phyloP scores from a whole-genome alignment of 2,888 invertebrate genomes.

The Endotricha flammealis region DNA sequence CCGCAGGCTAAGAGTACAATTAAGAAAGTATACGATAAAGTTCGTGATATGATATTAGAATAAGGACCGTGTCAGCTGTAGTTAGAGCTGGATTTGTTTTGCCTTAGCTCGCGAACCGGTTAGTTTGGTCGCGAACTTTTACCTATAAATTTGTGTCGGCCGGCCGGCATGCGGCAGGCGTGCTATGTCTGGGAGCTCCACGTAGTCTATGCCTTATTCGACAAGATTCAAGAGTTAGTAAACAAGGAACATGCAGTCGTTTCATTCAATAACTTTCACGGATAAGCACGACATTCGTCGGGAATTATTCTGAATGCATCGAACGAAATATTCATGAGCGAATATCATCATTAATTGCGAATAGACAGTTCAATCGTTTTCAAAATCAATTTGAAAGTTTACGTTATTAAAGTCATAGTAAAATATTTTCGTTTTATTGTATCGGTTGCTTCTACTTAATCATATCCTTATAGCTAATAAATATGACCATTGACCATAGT shows the following conservation, averaged over 20 bases:
- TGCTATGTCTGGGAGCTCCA: constrained; percentile 60
- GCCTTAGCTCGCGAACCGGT: constrained; percentile 50
- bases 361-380: too few relatives aligned
- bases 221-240: constrained; percentile 28
- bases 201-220: constrained; percentile 38
- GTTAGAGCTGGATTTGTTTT: constrained; percentile 47
- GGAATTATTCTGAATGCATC: too few relatives aligned
- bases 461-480: too few relatives aligned
- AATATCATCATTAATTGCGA: too few relatives aligned
- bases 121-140: constrained; percentile 76
- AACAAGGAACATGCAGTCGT: constrained; percentile 4
- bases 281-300: too few relatives aligned
- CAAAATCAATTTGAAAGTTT: too few relatives aligned
- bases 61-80: constrained; percentile 40
- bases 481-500: too few relatives aligned
- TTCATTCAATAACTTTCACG: constrained; percentile 6
- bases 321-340: too few relatives aligned
- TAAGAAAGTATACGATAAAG: constrained; percentile 76
- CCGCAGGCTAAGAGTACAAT: constrained; percentile 56
- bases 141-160: constrained; percentile 78
- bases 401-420: too few relatives aligned
- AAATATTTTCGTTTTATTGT: too few relatives aligned
- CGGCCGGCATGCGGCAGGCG: constrained; percentile 54
- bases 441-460: too few relatives aligned
- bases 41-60: constrained; percentile 33